Conservation (phyloP, 2,797 vertebrate species). For the Buceros bicornis region DNA sequence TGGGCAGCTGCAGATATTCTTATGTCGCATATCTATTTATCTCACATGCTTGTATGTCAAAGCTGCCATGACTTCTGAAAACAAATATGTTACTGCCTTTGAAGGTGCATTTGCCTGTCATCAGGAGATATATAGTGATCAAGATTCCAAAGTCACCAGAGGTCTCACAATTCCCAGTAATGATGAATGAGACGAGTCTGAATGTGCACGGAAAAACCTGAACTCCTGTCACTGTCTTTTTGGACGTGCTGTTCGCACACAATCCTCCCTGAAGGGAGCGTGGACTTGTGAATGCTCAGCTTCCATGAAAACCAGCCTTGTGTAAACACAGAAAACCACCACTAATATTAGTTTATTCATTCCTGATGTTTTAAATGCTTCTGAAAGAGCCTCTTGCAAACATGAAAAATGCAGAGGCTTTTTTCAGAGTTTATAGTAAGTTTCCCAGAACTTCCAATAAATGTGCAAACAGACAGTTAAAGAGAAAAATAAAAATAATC, state of each 20-base stretch:
- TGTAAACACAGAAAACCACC: neutral
- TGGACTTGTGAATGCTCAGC: neutral
- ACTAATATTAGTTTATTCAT: neutral
- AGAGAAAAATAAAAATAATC: neutral
- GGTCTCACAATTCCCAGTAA: neutral
- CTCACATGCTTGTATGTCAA: neutral
- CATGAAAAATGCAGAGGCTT: neutral
- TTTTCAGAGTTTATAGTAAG: neutral
- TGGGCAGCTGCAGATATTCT: neutral
- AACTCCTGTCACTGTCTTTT: neutral
- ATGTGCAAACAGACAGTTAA: neutral
- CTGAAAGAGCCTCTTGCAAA: neutral
- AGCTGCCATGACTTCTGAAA: constrained; percentile 34
- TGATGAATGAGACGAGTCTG: neutral
- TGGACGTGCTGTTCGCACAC: neutral
- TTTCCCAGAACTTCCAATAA: neutral
- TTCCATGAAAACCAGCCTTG: neutral
- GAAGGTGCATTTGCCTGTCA: constrained; percentile 19
- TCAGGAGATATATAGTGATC: neutral
- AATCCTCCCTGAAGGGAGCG: neutral
- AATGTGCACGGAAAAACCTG: neutral
- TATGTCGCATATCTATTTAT: neutral
- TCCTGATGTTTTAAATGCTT: neutral
- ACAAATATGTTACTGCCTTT: constrained; percentile 27
- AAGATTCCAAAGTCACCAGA: constrained; percentile 1